phyloP scores from a whole-genome alignment of 2,113 vertebrate genomes.

The Motacilla tschutschensis region DNA sequence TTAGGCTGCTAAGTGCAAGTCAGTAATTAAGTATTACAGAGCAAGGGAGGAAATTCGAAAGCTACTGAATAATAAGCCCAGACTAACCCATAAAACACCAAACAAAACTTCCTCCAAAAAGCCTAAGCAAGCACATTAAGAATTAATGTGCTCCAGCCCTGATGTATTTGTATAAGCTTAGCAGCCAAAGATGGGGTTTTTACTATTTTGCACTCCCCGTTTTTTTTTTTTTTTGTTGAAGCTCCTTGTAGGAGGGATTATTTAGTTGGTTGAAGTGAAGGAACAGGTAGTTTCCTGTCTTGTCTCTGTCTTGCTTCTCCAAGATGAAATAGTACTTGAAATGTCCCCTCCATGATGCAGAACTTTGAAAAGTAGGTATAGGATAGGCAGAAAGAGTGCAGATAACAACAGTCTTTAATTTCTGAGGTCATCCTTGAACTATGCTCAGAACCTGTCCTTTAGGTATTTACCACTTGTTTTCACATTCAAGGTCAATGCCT shows the following conservation, averaged over 20 bases:
- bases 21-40: background rate
- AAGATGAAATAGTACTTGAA: background rate
- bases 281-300: background rate
- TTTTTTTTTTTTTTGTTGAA: background rate
- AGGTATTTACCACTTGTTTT: background rate
- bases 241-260: background rate
- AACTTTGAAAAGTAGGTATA: background rate
- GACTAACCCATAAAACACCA: rapidly evolving
- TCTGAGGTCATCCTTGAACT: background rate
- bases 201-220: rapidly evolving
- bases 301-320: background rate
- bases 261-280: background rate
- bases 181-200: background rate
- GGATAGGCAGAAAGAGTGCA: background rate
- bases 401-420: background rate
- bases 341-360: background rate
- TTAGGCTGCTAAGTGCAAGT: background rate
- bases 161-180: background rate
- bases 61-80: background rate
- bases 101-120: background rate
- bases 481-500: background rate
- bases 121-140: background rate
- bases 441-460: background rate
- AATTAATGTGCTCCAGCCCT: background rate
- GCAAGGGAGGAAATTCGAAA: background rate